Conservation (phyloP, 1,140 invertebrate genomes). For the Hydropsyche tenuis region DNA sequence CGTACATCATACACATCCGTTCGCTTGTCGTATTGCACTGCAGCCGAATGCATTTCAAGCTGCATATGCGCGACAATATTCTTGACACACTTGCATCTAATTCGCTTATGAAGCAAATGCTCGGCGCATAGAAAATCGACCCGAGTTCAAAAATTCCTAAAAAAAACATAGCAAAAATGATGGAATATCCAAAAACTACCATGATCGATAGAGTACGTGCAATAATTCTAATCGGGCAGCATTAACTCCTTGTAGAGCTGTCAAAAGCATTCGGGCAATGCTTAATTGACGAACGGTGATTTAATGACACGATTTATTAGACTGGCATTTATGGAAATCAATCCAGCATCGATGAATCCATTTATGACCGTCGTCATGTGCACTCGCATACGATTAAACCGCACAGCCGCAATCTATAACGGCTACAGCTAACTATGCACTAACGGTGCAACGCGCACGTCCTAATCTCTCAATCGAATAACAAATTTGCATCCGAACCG, state of each 20-base stretch:
- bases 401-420: background rate
- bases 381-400: background rate
- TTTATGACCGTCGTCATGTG: conserved; percentile 1
- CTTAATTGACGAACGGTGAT: too few relatives aligned
- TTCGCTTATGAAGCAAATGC: conserved; percentile 12
- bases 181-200: too few relatives aligned
- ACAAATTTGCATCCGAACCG: conserved; percentile 47
- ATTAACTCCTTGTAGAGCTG: too few relatives aligned
- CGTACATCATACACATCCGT: conserved; percentile 25
- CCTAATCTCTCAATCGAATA: conserved; percentile 47
- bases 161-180: too few relatives aligned
- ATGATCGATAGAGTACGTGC: too few relatives aligned
- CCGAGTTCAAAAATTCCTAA: background rate
- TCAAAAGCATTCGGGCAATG: too few relatives aligned
- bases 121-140: background rate
- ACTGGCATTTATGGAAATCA: background rate
- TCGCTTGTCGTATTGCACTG: background rate
- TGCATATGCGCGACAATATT: conserved; percentile 18
- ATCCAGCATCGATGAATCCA: conserved; percentile 21
- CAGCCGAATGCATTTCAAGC: conserved; percentile 15
- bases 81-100: conserved; percentile 15
- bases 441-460: background rate
- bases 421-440: background rate
- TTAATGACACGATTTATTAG: background rate
- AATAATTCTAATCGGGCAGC: too few relatives aligned